Conservation (phyloP, 2,888 invertebrate species). For the Syrista parreyssii region DNA sequence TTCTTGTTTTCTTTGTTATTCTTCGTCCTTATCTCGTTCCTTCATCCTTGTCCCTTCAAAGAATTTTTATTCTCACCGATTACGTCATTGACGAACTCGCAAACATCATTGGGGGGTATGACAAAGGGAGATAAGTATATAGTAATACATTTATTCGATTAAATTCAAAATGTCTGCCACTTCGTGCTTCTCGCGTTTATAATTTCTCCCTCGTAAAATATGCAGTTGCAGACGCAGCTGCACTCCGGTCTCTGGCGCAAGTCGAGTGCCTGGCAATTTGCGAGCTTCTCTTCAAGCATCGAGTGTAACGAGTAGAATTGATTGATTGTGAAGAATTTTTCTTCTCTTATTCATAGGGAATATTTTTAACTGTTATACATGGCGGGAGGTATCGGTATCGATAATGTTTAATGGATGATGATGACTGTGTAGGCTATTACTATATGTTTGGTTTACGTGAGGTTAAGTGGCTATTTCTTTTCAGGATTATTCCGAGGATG, state of each 20-base stretch:
- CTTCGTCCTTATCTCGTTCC: neutral
- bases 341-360: neutral
- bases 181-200: neutral
- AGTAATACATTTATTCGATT: neutral
- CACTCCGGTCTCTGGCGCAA: neutral
- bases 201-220: neutral
- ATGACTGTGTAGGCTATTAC: neutral
- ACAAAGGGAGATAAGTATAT: no score
- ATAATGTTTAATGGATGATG: neutral
- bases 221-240: neutral
- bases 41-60: neutral
- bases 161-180: neutral
- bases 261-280: neutral
- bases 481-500: conserved; percentile 55
- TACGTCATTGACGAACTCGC: no score
- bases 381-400: neutral
- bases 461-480: conserved; percentile 17
- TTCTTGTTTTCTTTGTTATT: neutral
- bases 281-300: neutral
- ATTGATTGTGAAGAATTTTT: neutral
- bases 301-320: neutral
- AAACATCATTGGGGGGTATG: neutral
- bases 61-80: neutral
- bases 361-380: neutral
- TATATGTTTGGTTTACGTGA: neutral